A percentile compares a stretch with the other conserved stretches of the same genome.
These are phyloP conservation scores for Nycticryphes semicollaris DNA, from an alignment of 2,113 vertebrate species.

Conservation along the genomic window DNA sequence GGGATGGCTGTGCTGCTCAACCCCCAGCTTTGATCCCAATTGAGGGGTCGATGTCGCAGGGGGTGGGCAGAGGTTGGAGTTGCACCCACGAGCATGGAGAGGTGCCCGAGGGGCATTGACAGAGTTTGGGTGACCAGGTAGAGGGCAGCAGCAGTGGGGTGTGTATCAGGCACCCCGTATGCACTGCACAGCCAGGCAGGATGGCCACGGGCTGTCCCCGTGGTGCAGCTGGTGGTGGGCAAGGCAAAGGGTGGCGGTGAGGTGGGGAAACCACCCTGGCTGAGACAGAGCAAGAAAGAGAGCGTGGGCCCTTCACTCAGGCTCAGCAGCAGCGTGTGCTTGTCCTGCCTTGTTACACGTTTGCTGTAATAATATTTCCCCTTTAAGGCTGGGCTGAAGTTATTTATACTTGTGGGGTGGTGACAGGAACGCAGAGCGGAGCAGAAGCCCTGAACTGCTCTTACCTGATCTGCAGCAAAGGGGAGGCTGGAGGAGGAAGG, in stretches of 20 bases:
- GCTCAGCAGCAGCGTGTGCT: neutral
- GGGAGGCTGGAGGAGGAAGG: neutral
- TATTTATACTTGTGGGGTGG: slow-evolving; percentile 68
- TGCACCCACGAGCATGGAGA: fast-evolving
- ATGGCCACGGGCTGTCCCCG: neutral
- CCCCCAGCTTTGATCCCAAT: fast-evolving
- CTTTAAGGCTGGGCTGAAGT: slow-evolving; percentile 71
- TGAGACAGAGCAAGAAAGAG: neutral
- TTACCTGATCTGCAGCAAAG: slow-evolving; percentile 31
- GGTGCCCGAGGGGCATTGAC: neutral
- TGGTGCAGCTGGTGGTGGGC: neutral
- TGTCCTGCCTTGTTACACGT: slow-evolving; percentile 61
- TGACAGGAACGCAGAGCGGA: slow-evolving; percentile 64
- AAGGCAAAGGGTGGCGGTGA: neutral
- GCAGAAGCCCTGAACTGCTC: slow-evolving; percentile 23
- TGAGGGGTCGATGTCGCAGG: fast-evolving
- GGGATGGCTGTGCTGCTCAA: neutral
- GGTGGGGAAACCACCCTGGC: neutral
- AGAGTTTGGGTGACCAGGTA: neutral
- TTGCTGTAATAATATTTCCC: slow-evolving; percentile 72
- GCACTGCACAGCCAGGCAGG: neutral
- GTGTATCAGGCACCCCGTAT: fast-evolving
- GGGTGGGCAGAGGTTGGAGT: neutral
- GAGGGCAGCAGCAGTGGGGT: neutral
- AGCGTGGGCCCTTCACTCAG: neutral